Base-by-base conservation (phyloP, 2,113 vertebrate genomes). In the Phocoena phocoena region DNA sequence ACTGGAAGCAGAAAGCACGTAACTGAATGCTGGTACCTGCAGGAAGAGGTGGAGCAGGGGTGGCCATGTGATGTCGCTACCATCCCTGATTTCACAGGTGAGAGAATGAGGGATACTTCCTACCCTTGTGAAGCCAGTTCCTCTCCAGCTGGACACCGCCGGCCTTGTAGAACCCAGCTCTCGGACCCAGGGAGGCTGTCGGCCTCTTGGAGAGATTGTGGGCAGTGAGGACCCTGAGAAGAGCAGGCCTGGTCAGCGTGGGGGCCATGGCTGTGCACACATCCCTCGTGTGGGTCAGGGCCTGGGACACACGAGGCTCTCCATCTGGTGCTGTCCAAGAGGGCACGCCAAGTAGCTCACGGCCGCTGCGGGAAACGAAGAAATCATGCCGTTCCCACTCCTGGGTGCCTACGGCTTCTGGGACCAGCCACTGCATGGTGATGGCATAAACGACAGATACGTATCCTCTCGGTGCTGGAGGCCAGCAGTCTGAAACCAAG, bases 11-110 rank as follows among this genome's bases (percentile, higher is more conserved):
- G 50, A 38, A n/a, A 11, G 55, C 6, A 3, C 14, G 5, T 9
- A 28, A 5, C 31, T 14, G 60, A 58, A 11, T 3, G 6, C 18
- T 8, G 15, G 62, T 21, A 8, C 5, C 0, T 18, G 47, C 53
- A 8, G 3, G 7, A 21, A 79, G 4, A 26, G 38, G 33, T 44
- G 25, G 18, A 11, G 1, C 0, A 17, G 7, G 53, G 41, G 7
- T 0, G 5, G 63, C 10, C 41, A 2, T 33, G n/a, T 7, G 1
- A 14, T 6, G 0, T 5, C 8, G 13, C 13, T 6, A 38, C 10
- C 14, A 8, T 21, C 93, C 21, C 18, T 4, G 8, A 5, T 8
- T 17, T 77, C 13, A 28, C 9, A 36, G 36, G 41, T 15, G 6
- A 44, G 62, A 86, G 47, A 23, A 12, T 5, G 18, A n/a, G 31